A percentile compares a stretch with the other conserved stretches of the same genome.
These are phyloP conservation scores for Drosophila pallidifrons DNA, from an alignment of 1,140 invertebrate genomes.

Conservation along the genomic window DNA sequence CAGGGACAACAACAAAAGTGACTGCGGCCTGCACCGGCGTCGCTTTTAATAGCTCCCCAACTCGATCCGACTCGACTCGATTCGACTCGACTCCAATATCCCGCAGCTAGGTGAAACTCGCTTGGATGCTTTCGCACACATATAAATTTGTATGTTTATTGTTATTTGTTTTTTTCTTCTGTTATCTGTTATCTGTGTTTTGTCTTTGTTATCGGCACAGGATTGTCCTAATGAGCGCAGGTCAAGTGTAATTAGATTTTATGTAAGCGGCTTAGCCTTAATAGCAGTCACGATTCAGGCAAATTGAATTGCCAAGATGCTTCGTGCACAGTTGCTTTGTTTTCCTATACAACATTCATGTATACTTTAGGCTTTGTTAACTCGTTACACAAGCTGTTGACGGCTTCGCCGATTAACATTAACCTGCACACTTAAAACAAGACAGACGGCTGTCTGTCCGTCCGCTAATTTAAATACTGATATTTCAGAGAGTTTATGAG, in stretches of 20 bases:
- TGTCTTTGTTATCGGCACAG: slow-evolving; percentile 12
- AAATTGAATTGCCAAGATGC: background rate
- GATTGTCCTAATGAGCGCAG: slow-evolving; percentile 56
- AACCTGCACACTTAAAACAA: too few species aligned
- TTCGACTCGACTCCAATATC: too few species aligned
- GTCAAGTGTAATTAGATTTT: slow-evolving; percentile 71
- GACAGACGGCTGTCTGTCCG: too few species aligned
- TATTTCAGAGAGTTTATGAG: too few species aligned
- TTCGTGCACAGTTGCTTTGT: too few species aligned
- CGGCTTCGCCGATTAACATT: too few species aligned
- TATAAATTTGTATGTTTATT: slow-evolving; percentile 35
- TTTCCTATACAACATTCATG: too few species aligned
- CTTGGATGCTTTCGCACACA: background rate
- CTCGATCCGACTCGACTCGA: too few species aligned
- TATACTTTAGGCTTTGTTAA: too few species aligned
- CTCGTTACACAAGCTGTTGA: too few species aligned
- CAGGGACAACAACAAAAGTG: slow-evolving; percentile 48
- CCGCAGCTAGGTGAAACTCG: too few species aligned
- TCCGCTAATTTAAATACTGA: too few species aligned
- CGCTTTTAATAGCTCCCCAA: slow-evolving; percentile 26
- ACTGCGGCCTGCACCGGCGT: slow-evolving; percentile 51
- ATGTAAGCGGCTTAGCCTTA: slow-evolving; percentile 65
- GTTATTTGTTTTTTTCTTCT: background rate
- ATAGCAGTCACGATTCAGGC: slow-evolving; percentile 2
- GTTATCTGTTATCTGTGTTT: slow-evolving; percentile 1